phyloP scores from a whole-genome alignment of 2,113 vertebrate species.

The Sander vitreus region DNA sequence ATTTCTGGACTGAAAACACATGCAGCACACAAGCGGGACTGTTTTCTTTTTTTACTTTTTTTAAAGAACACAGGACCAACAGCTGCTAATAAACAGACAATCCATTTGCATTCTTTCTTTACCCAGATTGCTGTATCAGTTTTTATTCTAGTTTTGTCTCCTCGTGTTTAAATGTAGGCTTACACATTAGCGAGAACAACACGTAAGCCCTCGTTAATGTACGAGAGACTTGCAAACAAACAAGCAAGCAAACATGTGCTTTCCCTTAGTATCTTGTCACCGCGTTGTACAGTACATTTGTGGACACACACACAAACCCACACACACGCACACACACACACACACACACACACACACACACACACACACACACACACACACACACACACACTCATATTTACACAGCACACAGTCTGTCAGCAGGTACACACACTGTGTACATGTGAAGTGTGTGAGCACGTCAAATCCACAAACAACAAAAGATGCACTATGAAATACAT shows the following conservation, averaged over 20 bases:
- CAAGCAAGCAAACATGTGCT: conserved; percentile 44
- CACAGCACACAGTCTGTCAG: conserved; percentile 23
- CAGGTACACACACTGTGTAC: conserved; percentile 41
- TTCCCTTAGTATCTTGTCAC: conserved; percentile 33
- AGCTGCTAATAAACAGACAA: conserved; percentile 36
- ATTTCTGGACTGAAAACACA: conserved; percentile 57
- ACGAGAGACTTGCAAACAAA: conserved; percentile 41
- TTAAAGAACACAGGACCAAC: conserved; percentile 25
- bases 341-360: conserved; percentile 3
- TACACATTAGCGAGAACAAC: conserved; percentile 38
- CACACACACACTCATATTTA: conserved; percentile 5
- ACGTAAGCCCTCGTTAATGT: conserved; percentile 32
- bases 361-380: not conserved
- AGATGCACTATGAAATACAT: conserved; percentile 63
- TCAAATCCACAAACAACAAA: conserved; percentile 71
- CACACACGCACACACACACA: not conserved
- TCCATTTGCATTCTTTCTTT: conserved; percentile 10
- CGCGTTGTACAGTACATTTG: not conserved
- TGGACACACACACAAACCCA: conserved; percentile 1
- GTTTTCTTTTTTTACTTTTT: not conserved
- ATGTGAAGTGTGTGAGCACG: conserved; percentile 29
- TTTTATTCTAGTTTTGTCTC: conserved; percentile 38
- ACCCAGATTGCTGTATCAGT: not conserved
- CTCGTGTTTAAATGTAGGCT: conserved; percentile 43
- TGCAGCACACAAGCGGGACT: conserved; percentile 37